Conservation (phyloP, 2,113 vertebrate species). For the Prunella fulvescens region DNA sequence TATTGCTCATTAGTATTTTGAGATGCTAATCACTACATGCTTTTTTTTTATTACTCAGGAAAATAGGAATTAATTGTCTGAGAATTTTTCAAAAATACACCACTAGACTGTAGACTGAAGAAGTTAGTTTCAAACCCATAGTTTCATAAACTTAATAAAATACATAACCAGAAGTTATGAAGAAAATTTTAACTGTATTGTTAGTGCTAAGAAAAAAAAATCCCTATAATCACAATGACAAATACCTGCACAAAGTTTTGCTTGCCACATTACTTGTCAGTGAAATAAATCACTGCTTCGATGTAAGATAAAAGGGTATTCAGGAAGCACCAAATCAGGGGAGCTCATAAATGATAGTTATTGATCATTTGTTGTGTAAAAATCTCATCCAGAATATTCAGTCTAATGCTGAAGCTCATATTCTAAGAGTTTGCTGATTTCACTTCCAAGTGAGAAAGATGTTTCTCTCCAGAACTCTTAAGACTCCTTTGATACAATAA, state of each 20-base stretch:
- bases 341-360: neutral
- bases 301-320: neutral
- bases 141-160: neutral
- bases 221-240: neutral
- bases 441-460: neutral
- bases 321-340: neutral
- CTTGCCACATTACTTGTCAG: neutral
- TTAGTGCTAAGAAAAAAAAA: neutral
- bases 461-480: neutral
- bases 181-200: neutral
- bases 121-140: neutral
- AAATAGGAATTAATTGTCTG: neutral
- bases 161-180: neutral
- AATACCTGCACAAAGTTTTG: neutral
- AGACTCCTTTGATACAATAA: neutral
- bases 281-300: neutral
- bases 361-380: neutral
- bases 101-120: neutral
- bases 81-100: neutral
- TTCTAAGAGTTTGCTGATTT: neutral
- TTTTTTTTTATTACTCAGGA: neutral
- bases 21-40: neutral
- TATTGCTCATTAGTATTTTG: neutral
- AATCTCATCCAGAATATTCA: neutral
- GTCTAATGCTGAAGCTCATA: neutral